These are phyloP conservation scores for Sylvia atricapilla DNA, from an alignment of 2,113 vertebrate species.

Conservation along the genomic window DNA sequence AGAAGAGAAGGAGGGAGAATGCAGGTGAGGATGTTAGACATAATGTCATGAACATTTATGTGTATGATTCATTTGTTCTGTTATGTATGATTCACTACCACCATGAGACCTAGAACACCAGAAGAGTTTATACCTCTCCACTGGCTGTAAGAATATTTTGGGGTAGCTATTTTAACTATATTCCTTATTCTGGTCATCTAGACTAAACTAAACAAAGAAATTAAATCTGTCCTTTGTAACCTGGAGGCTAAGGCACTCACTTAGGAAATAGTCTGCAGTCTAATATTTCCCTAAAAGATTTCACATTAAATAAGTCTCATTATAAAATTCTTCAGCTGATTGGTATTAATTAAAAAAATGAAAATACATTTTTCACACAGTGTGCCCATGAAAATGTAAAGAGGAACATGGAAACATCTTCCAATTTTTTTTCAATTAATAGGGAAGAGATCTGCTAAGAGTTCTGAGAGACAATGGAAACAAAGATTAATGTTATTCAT, in stretches of 20 bases:
- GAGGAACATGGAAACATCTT: neutral
- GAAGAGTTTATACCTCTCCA: neutral
- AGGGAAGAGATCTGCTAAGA: neutral
- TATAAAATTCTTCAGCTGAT: neutral
- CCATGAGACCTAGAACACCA: neutral
- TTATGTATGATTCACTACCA: neutral
- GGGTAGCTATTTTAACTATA: neutral
- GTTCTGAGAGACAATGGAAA: neutral
- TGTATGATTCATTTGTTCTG: neutral
- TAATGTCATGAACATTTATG: neutral
- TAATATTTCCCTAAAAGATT: neutral
- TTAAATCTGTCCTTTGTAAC: neutral
- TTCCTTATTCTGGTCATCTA: neutral
- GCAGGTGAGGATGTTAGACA: neutral
- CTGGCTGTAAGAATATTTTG: neutral
- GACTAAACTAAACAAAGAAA: neutral
- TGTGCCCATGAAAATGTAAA: neutral
- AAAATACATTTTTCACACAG: neutral
- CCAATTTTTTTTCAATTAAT: neutral
- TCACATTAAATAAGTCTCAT: neutral
- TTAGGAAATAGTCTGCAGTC: neutral
- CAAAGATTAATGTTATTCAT: neutral
- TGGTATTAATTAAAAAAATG: neutral
- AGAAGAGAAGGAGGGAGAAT: neutral
- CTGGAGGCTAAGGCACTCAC: neutral